Percentiles rank a stretch among this genome's conserved stretches.
phyloP scores from a whole-genome alignment of 2,888 invertebrate species.

The Leucophora obtusa region DNA sequence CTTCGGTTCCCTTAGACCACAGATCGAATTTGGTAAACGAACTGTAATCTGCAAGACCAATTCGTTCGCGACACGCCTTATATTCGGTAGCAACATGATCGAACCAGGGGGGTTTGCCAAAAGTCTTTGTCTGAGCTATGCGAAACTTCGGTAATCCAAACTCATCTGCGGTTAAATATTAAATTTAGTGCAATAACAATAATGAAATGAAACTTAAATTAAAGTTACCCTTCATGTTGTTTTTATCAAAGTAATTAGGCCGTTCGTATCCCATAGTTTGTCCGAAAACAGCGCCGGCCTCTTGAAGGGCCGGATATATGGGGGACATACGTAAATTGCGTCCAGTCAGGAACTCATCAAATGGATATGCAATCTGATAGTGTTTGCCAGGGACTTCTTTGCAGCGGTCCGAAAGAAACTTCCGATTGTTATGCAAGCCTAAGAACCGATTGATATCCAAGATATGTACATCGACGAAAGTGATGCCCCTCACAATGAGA shows the following conservation, averaged over 20 bases:
- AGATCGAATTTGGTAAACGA: constrained; percentile 98
- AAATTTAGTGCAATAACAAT: neutral
- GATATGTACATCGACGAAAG: constrained; percentile 91
- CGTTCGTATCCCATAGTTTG: constrained; percentile 99
- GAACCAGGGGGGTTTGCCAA: constrained; percentile 96
- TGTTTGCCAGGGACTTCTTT: constrained; percentile 94
- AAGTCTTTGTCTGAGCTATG: constrained; percentile 89
- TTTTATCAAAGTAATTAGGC: constrained; percentile 91
- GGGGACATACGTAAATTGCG: constrained; percentile 96
- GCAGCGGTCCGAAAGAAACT: constrained; percentile 93
- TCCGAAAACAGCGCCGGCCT: constrained; percentile 95
- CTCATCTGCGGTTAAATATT: constrained; percentile 71
- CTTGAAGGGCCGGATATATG: constrained; percentile 93
- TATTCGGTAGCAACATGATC: constrained; percentile 93
- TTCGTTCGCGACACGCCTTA: constrained; percentile 93
- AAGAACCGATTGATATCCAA: constrained; percentile 93
- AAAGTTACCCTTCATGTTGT: constrained; percentile 78
- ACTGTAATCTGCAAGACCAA: constrained; percentile 97
- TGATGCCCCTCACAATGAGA: constrained; percentile 89
- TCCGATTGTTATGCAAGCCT: constrained; percentile 95
- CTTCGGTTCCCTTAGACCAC: constrained; percentile 93
- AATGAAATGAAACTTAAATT: too few species aligned
- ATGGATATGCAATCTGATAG: constrained; percentile 90
- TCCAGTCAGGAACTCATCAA: constrained; percentile 90
- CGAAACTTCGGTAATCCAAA: constrained; percentile 78